Conservation (phyloP, 1,140 invertebrate species). For the Lasioglossum baleicum region DNA sequence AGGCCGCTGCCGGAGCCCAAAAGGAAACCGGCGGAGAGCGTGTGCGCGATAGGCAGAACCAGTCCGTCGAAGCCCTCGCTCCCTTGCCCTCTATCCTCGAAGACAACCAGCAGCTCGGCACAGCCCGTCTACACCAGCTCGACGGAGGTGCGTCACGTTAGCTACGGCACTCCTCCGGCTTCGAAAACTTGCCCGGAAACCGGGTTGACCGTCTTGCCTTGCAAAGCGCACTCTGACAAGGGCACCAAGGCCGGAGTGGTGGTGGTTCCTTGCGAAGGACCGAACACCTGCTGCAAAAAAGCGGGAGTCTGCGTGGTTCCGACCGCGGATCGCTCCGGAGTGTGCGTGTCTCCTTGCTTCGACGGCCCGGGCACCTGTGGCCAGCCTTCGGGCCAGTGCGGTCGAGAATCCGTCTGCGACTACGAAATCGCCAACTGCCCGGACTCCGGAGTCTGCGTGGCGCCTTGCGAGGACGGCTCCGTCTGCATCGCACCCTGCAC, state of each 20-base stretch:
- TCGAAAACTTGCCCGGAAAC: slow-evolving; percentile 69
- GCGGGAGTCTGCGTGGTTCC: slow-evolving; percentile 72
- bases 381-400: slow-evolving; percentile 69
- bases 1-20: slow-evolving; percentile 13
- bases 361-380: slow-evolving; percentile 62
- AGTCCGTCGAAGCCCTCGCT: slow-evolving; percentile 57
- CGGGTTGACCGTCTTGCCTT: slow-evolving; percentile 73
- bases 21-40: slow-evolving; percentile 14
- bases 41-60: slow-evolving; percentile 68
- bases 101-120: slow-evolving; percentile 56
- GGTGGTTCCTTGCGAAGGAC: slow-evolving; percentile 72
- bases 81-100: slow-evolving; percentile 62
- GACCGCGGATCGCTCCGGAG: slow-evolving; percentile 70
- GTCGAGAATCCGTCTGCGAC: slow-evolving; percentile 65
- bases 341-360: slow-evolving; percentile 74
- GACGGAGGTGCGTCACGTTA: slow-evolving; percentile 72
- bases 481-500: slow-evolving; percentile 69
- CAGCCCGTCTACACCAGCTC: slow-evolving; percentile 64
- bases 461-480: slow-evolving; percentile 65
- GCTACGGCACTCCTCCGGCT: slow-evolving; percentile 59
- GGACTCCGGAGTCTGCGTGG: slow-evolving; percentile 65
- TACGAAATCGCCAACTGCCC: slow-evolving; percentile 65
- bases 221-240: slow-evolving; percentile 69
- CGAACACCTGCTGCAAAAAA: slow-evolving; percentile 58
- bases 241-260: slow-evolving; percentile 73